Evolutionary conservation across 2,888 invertebrate genomes (phyloP).

Genomic region (Tethea ocularis): DNA sequence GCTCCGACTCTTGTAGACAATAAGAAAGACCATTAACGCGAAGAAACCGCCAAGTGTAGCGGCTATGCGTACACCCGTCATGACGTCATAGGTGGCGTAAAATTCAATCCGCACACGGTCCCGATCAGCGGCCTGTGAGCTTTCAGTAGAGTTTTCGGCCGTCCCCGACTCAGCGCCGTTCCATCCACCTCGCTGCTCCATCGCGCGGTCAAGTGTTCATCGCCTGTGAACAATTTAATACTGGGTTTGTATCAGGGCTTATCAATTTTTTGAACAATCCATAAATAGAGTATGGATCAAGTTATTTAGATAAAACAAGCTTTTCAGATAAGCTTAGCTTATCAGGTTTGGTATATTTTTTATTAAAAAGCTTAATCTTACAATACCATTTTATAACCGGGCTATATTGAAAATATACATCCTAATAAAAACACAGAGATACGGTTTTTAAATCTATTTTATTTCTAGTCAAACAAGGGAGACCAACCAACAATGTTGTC

Average conservation of each 20-base stretch:
- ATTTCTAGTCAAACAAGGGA: slow-evolving; percentile 47
- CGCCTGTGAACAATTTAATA: slow-evolving; percentile 64
- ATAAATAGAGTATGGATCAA: slow-evolving; percentile 13
- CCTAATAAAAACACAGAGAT: background rate
- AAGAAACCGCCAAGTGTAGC: slow-evolving; percentile 96
- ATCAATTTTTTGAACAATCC: slow-evolving; percentile 19
- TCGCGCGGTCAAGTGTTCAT: slow-evolving; percentile 78
- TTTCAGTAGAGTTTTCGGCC: slow-evolving; percentile 67
- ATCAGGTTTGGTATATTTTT: background rate
- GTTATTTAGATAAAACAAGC: slow-evolving; percentile 18
- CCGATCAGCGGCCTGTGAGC: slow-evolving; percentile 79
- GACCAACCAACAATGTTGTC: slow-evolving; percentile 76
- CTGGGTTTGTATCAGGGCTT: slow-evolving; percentile 16
- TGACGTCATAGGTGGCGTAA: slow-evolving; percentile 95
- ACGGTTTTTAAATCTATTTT: slow-evolving; percentile 21
- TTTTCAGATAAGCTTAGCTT: background rate
- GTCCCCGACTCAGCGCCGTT: slow-evolving; percentile 60
- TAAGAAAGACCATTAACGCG: slow-evolving; percentile 94
- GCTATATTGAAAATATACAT: background rate
- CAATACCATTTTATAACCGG: background rate
- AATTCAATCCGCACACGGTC: slow-evolving; percentile 91
- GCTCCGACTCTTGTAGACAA: slow-evolving; percentile 94
- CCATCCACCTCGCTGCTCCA: slow-evolving; percentile 78
- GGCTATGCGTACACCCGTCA: slow-evolving; percentile 96
- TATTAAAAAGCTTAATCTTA: background rate